phyloP scores from a whole-genome alignment of 2,113 vertebrate species.

The Daphoenositta chrysoptera region DNA sequence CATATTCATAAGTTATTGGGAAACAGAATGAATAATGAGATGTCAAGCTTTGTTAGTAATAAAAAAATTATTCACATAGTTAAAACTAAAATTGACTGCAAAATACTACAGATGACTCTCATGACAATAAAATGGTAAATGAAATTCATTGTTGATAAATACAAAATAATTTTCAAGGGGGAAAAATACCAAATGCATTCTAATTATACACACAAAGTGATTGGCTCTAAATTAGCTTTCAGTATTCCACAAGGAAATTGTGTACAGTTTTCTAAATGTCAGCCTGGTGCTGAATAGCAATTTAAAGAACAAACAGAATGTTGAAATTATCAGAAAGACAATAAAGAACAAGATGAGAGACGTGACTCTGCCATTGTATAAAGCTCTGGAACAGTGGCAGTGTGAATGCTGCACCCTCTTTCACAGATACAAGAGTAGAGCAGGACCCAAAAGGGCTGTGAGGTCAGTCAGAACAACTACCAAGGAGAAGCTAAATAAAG shows the following conservation, averaged over 20 bases:
- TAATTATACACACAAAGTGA: constrained; percentile 18
- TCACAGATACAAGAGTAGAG: background rate
- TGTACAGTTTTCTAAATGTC: constrained; percentile 36
- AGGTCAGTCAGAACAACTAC: background rate
- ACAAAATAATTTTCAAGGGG: constrained; percentile 32
- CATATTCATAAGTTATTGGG: constrained; percentile 2
- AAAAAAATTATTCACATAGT: constrained; percentile 8
- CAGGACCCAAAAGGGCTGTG: background rate
- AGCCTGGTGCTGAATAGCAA: background rate
- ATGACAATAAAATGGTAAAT: constrained; percentile 5
- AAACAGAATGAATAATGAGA: constrained; percentile 28
- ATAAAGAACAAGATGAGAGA: background rate
- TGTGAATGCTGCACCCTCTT: accelerated
- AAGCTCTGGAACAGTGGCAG: background rate
- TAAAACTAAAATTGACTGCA: constrained; percentile 28
- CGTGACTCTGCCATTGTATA: background rate
- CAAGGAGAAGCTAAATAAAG: background rate
- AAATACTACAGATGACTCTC: constrained; percentile 2
- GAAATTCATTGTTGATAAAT: constrained; percentile 35
- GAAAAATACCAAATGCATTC: background rate
- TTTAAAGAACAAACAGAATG: constrained; percentile 37
- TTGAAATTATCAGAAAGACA: background rate
- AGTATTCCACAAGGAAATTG: constrained; percentile 27
- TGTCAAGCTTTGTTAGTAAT: constrained; percentile 9
- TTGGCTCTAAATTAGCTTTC: constrained; percentile 30